Base-by-base conservation (phyloP, 1,140 invertebrate genomes). In the Paralvinella palmiformis region DNA sequence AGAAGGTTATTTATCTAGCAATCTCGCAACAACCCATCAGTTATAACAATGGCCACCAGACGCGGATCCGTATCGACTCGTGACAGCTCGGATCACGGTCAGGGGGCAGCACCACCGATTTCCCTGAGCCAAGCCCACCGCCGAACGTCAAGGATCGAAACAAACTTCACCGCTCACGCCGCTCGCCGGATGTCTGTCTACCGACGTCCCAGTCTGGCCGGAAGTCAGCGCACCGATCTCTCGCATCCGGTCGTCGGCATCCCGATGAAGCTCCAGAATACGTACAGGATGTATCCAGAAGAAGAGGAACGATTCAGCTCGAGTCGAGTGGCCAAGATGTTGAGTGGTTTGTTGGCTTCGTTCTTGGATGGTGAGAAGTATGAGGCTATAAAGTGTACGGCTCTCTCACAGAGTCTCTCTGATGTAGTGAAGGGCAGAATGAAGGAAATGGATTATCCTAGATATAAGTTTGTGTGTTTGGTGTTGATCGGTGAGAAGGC, bases 341-440 rank as follows among this genome's bases (percentile, higher is more conserved):
- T 76, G 58, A 62, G 36, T 31, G 64, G 66, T 17, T 64, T 71
- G 7, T 64, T 76, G 7, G 62, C n/a, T 13, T 57, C n/a, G 4
- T 53, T 29, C 27, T n/a, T 36, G 6, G 24, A 6, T 17, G 62
- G 20, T 20, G 52, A 57, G 31, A 31, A 58, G 22, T 58, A 63
- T 31, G 50, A 63, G n/a, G 33, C 62, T 22, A 17, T 32, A 27
- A 55, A 62, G 60, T 53, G 44, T 24, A 27, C 32, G 35, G 45
- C 45, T 17, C 50, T 41, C 31, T 24, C 31, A 32, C 35, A 53
- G 37, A 41, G 36, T 24, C 63, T 77, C 32, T 68, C 59, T 10
- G 75, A 77, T 44, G 72, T 73, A 53, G 71, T 76, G 29, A 72
- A 72, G 60, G 68, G 71, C 70, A 57, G 52, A n/a, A 62, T 73